Percentiles rank a stretch among this genome's conserved stretches.
Conservation (phyloP, 2,797 vertebrate genomes). For the Acanthopagrus latus region DNA sequence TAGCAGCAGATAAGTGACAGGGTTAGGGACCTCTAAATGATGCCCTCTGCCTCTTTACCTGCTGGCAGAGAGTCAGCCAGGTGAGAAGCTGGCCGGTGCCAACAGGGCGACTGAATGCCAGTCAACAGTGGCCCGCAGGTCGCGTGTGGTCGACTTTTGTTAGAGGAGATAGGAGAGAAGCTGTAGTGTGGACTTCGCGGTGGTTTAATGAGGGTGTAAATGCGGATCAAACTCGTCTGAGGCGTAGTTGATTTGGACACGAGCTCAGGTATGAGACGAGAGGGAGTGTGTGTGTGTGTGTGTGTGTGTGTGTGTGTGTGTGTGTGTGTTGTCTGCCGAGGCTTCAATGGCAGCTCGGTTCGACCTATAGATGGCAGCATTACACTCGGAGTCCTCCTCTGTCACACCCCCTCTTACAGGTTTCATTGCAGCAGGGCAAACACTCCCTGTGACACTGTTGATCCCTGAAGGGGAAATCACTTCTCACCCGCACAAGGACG, state of each 20-base stretch:
- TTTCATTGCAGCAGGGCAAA: conserved; percentile 42
- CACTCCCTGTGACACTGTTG: conserved; percentile 18
- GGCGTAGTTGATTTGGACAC: conserved; percentile 12
- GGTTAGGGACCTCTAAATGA: conserved; percentile 69
- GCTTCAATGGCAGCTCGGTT: not conserved
- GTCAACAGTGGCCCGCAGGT: conserved; percentile 67
- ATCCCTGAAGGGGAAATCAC: conserved; percentile 33
- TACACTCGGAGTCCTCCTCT: conserved; percentile 59
- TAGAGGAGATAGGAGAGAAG: conserved; percentile 27
- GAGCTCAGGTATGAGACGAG: conserved; percentile 10
- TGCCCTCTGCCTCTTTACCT: conserved; percentile 54
- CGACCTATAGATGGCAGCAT: conserved; percentile 83
- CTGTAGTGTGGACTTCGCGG: conserved; percentile 24
- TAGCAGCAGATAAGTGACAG: conserved; percentile 53
- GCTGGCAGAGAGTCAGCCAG: conserved; percentile 62
- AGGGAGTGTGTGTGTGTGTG: not conserved
- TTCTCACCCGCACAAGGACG: conserved; percentile 15
- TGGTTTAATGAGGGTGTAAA: conserved; percentile 44
- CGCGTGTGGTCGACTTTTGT: conserved; percentile 45
- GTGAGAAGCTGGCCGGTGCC: conserved; percentile 60
- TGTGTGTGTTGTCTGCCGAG: conserved; percentile 13
- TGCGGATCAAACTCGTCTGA: conserved; percentile 1
- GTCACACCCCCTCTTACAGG: conserved; percentile 53
- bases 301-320: not conserved
- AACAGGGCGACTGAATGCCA: conserved; percentile 69